These are phyloP conservation scores for Neotoxoptera formosana DNA, from an alignment of 1,140 invertebrate genomes.

Conservation along the genomic window DNA sequence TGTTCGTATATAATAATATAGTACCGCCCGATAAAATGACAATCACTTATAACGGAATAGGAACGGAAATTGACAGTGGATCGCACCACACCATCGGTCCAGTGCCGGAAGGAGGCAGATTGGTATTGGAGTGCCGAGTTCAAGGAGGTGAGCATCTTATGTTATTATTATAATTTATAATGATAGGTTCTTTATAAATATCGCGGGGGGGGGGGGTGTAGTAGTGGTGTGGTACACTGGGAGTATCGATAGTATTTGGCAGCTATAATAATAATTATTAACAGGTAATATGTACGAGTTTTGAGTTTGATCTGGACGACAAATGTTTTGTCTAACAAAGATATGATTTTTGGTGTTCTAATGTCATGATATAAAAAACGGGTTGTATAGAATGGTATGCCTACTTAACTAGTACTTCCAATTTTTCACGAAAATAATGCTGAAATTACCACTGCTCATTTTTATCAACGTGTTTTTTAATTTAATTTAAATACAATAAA, in stretches of 20 bases:
- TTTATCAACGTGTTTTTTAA: background rate
- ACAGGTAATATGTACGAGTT: background rate
- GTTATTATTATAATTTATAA: background rate
- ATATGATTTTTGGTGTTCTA: background rate
- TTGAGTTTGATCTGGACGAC: background rate
- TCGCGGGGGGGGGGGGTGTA: background rate
- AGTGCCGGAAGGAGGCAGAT: constrained; percentile 6
- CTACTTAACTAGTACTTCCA: background rate
- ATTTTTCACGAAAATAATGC: background rate
- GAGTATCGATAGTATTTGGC: background rate
- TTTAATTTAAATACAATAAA: background rate
- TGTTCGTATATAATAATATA: background rate
- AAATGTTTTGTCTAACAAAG: background rate
- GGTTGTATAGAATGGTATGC: background rate
- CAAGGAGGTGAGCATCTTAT: constrained; percentile 38
- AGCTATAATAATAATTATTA: background rate
- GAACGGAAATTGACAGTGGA: constrained; percentile 12
- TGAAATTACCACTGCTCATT: background rate
- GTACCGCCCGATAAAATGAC: constrained; percentile 40
- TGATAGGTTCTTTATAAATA: background rate
- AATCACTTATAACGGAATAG: background rate
- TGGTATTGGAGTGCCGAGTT: constrained; percentile 42
- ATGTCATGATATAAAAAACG: background rate
- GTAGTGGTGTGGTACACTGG: background rate
- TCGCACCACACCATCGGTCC: background rate